Evolutionary conservation across 1,140 invertebrate species (phyloP).

Genomic region (silkworm (Bombyx mori)): ASM3026992v2 NC_085110.1:5097501-5098000

Average conservation of each 20-base stretch:
- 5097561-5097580: constrained; percentile 29
- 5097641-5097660: constrained; percentile 52
- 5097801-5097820: no score
- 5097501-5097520: no score
- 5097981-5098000: no score
- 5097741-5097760: constrained; percentile 4
- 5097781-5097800: constrained; percentile 26
- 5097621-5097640: constrained; percentile 30
- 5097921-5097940: no score
- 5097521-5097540: not conserved
- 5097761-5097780: constrained; percentile 16
- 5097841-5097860: no score
- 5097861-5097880: no score
- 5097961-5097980: no score
- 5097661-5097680: constrained; percentile 49
- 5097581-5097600: constrained; percentile 32
- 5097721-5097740: constrained; percentile 32
- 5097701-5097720: constrained; percentile 45
- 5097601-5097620: constrained; percentile 40
- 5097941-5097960: no score
- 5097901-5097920: no score
- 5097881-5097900: no score
- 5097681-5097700: constrained; percentile 36
- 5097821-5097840: no score
- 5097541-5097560: not conserved